Conservation (phyloP, 2,888 invertebrate genomes). For the Acleris cristana region DNA sequence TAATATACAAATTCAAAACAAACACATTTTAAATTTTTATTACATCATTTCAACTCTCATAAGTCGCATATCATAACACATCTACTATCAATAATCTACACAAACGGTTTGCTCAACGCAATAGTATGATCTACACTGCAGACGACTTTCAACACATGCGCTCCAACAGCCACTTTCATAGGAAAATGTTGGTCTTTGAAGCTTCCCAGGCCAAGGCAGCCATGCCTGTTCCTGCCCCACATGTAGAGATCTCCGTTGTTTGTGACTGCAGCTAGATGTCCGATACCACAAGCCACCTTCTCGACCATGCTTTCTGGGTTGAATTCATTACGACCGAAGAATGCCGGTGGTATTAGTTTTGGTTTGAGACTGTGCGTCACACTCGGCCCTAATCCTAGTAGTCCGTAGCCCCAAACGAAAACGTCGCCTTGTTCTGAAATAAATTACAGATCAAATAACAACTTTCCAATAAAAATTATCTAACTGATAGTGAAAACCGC, state of each 20-base stretch:
- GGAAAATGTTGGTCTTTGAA: conserved; percentile 94
- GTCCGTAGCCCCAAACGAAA: conserved; percentile 97
- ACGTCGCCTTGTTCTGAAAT: conserved; percentile 90
- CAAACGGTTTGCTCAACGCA: conserved; percentile 89
- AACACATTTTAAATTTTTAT: conserved; percentile 6
- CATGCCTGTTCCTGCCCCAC: conserved; percentile 95
- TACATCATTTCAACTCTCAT: conserved; percentile 13
- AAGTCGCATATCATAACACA: background rate
- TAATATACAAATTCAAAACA: background rate
- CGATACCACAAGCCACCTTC: conserved; percentile 88
- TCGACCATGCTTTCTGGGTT: conserved; percentile 87
- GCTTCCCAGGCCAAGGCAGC: conserved; percentile 93
- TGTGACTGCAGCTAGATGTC: conserved; percentile 91
- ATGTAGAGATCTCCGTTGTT: conserved; percentile 92
- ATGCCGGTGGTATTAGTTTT: conserved; percentile 88
- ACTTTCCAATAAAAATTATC: too few relatives aligned
- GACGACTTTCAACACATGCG: conserved; percentile 87
- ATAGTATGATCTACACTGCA: conserved; percentile 95
- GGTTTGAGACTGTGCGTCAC: conserved; percentile 87
- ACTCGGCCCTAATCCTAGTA: conserved; percentile 94
- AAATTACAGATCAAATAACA: conserved; percentile 36
- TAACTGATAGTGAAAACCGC: too few relatives aligned
- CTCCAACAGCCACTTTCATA: conserved; percentile 91
- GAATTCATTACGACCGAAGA: conserved; percentile 95
- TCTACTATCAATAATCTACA: conserved; percentile 57